A percentile compares a stretch with the other conserved stretches of the same genome.
These are phyloP conservation scores for Pachyrhynchus sulphureomaculatus DNA, from an alignment of 1,140 invertebrate genomes.

Conservation along the genomic window DNA sequence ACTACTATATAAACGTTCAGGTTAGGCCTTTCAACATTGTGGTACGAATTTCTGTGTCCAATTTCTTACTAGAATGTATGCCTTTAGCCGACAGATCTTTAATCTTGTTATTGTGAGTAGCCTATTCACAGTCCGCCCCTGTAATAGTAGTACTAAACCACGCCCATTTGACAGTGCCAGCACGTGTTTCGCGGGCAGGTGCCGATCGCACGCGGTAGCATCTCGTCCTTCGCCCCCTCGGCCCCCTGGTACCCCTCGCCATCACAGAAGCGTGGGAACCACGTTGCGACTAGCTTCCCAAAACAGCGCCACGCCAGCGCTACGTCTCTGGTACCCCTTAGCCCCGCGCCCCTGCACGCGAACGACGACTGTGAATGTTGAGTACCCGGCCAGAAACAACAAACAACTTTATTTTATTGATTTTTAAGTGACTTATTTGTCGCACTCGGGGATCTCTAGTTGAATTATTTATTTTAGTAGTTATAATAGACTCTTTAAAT, in stretches of 20 bases:
- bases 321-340: constrained; percentile 42
- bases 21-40: no score
- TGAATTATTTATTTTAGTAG: no score
- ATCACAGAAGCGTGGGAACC: constrained; percentile 47
- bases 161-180: constrained; percentile 29
- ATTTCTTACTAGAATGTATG: no score
- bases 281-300: constrained; percentile 44
- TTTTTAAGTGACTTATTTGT: no score
- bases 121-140: constrained; percentile 5
- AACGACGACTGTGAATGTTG: background rate
- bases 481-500: no score
- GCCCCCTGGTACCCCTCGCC: constrained; percentile 33
- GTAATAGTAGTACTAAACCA: background rate
- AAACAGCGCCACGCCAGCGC: constrained; percentile 39
- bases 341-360: constrained; percentile 26
- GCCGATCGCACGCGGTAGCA: constrained; percentile 39
- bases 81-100: no score
- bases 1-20: no score
- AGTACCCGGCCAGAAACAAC: background rate
- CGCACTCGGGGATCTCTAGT: no score
- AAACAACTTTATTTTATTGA: no score
- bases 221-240: constrained; percentile 26
- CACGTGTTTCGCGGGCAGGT: constrained; percentile 38
- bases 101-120: no score
- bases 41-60: no score